Percentiles rank a stretch among this genome's conserved stretches.
These are phyloP conservation scores for Lepas anatifera DNA, from an alignment of 2,888 invertebrate genomes.

Conservation along the genomic window DNA sequence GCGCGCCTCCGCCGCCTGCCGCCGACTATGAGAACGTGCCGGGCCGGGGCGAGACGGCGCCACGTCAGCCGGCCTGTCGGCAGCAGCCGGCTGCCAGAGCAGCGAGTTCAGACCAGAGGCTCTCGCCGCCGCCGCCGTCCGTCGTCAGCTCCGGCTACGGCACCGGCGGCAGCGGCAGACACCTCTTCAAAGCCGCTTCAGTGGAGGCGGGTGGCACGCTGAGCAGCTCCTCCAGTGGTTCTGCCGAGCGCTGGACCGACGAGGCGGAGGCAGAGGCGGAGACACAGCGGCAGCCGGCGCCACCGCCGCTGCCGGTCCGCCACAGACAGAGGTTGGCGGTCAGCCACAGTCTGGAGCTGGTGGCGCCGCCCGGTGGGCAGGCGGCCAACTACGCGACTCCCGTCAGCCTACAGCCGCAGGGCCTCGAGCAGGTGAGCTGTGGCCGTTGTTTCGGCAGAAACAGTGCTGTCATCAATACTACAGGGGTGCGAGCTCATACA, in stretches of 20 bases:
- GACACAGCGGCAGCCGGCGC: neutral
- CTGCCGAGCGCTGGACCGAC: neutral
- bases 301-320: slow-evolving; percentile 3
- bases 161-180: slow-evolving; percentile 48
- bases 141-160: slow-evolving; percentile 74
- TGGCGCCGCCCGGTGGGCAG: neutral
- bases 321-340: neutral
- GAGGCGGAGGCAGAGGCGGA: neutral
- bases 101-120: neutral
- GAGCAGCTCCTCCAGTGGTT: slow-evolving; percentile 21
- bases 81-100: neutral
- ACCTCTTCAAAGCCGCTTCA: slow-evolving; percentile 28
- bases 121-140: slow-evolving; percentile 51
- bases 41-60: slow-evolving; percentile 33
- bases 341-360: neutral
- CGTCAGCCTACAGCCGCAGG: neutral
- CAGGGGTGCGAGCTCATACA: too few species aligned
- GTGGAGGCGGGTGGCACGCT: slow-evolving; percentile 16
- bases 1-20: neutral
- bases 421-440: neutral
- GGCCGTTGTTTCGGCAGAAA: neutral
- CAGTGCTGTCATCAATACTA: too few species aligned
- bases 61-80: neutral
- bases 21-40: slow-evolving; percentile 53
- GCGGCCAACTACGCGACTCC: neutral